These are phyloP conservation scores for Antheraea pernyi DNA, from an alignment of 1,140 invertebrate species.

Conservation along the genomic window DNA sequence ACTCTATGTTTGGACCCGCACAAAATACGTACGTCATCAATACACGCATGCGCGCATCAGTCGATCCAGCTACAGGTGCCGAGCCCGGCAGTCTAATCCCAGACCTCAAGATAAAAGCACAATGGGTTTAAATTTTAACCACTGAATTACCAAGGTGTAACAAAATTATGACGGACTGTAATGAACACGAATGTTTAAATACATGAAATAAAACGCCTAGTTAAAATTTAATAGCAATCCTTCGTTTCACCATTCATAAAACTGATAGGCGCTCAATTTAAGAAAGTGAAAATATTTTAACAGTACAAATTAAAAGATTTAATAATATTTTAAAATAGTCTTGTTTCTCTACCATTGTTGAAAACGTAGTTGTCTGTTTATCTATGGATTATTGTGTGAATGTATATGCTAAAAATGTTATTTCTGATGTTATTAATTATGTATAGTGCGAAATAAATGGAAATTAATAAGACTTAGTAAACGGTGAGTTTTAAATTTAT, in stretches of 20 bases:
- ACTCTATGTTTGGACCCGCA: conserved; percentile 43
- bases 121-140: conserved; percentile 15
- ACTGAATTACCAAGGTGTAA: conserved; percentile 30
- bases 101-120: conserved; percentile 41
- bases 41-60: conserved; percentile 69
- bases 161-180: conserved; percentile 50
- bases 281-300: conserved; percentile 43
- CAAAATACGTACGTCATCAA: conserved; percentile 58
- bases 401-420: not conserved
- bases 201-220: conserved; percentile 34
- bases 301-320: conserved; percentile 51
- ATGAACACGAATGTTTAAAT: conserved; percentile 22
- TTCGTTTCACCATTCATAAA: conserved; percentile 38
- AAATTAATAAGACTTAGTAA: not conserved
- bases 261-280: conserved; percentile 60
- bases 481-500: not conserved
- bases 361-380: not conserved
- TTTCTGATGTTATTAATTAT: not conserved
- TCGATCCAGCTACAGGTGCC: conserved; percentile 77
- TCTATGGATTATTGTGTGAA: not conserved
- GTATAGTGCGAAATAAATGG: not conserved
- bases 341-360: conserved; percentile 33
- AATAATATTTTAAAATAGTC: conserved; percentile 52
- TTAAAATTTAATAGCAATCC: conserved; percentile 12
- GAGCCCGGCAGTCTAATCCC: conserved; percentile 61